These are phyloP conservation scores for Drosophila bocki DNA, from an alignment of 1,140 invertebrate genomes.

Conservation along the genomic window DNA sequence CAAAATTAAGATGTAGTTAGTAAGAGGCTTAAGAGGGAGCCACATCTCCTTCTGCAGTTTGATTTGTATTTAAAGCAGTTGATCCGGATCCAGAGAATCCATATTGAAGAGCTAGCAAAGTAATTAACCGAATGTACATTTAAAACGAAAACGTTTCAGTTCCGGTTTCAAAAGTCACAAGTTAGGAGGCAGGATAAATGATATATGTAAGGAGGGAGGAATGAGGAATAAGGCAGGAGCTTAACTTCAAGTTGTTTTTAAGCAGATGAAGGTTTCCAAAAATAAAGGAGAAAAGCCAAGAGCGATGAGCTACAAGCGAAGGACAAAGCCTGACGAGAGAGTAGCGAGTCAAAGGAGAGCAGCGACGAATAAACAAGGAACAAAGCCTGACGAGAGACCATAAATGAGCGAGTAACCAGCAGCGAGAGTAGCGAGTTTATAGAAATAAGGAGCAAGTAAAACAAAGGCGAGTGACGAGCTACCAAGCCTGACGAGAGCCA, in stretches of 20 bases:
- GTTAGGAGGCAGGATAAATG: conserved; percentile 10
- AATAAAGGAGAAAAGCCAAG: not conserved
- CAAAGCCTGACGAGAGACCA: not conserved
- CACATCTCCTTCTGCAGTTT: not conserved
- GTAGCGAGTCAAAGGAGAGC: too few relatives aligned
- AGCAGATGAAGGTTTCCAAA: conserved; percentile 6
- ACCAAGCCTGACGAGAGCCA: not conserved
- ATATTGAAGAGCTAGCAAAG: not conserved
- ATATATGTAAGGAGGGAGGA: not conserved
- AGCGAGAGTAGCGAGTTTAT: not conserved
- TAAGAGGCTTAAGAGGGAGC: not conserved
- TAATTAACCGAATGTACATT: conserved; percentile 10
- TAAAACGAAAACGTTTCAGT: conserved; percentile 56
- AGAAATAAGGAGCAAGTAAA: too few relatives aligned
- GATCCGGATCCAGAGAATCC: not conserved
- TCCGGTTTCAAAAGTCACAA: conserved; percentile 61
- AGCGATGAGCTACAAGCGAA: not conserved
- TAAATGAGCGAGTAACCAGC: not conserved
- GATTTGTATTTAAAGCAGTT: not conserved
- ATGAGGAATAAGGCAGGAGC: not conserved
- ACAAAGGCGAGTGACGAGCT: not conserved
- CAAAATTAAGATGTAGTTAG: conserved; percentile 3
- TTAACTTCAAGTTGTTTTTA: not conserved
- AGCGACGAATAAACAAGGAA: not conserved
- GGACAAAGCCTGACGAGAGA: too few relatives aligned